Evolutionary conservation across 2,797 vertebrate genomes (phyloP).

Genomic region (Taeniopygia guttata): DNA sequence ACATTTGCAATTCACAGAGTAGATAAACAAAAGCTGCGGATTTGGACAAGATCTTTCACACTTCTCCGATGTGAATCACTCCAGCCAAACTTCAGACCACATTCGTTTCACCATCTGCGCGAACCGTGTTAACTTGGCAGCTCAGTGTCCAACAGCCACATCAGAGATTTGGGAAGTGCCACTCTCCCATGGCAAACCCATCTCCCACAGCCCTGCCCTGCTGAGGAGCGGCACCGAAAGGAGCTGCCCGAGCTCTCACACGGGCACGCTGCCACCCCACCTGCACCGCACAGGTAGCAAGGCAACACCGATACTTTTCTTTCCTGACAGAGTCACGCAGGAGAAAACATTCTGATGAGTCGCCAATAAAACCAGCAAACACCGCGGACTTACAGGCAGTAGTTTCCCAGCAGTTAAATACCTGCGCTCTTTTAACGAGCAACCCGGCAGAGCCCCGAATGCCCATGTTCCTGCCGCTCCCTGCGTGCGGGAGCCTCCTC

Average conservation of each 20-base stretch:
- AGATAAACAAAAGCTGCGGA: slow-evolving; percentile 25
- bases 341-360: background rate
- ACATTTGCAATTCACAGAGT: background rate
- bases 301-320: background rate
- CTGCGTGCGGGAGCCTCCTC: background rate
- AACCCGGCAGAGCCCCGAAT: background rate
- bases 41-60: slow-evolving; percentile 42
- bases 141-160: background rate
- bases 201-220: background rate
- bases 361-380: background rate
- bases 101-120: slow-evolving; percentile 7
- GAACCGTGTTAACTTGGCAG: background rate
- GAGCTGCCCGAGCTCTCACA: fast-evolving
- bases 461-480: background rate
- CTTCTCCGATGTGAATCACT: slow-evolving; percentile 13
- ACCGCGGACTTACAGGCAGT: background rate
- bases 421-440: background rate
- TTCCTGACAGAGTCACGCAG: background rate
- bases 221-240: background rate
- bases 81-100: slow-evolving; percentile 42
- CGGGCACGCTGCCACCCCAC: fast-evolving
- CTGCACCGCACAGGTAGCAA: fast-evolving
- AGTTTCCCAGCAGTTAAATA: background rate
- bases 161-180: background rate
- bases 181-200: background rate